These are phyloP conservation scores for Coenobita brevimanus DNA, from an alignment of 1,140 invertebrate genomes.

Conservation along the genomic window DNA sequence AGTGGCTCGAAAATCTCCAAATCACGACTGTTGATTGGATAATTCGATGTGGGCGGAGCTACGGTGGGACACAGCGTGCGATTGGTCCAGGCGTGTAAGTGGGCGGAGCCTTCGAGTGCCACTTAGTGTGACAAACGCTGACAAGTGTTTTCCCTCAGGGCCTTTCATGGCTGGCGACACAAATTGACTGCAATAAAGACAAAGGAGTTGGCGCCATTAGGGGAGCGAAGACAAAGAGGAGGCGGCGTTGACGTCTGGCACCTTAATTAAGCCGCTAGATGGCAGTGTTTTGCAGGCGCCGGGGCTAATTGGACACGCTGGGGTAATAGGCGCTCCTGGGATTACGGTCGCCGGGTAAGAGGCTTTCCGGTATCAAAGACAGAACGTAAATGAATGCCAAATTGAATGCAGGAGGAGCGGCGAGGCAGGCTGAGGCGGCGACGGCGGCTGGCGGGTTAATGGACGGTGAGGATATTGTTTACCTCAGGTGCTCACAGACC, in stretches of 20 bases:
- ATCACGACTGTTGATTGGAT: conserved; percentile 62
- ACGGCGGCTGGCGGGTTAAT: neutral
- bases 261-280: conserved; percentile 66
- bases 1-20: conserved; percentile 50
- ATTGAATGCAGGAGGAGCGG: conserved; percentile 61
- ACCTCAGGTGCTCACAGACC: neutral
- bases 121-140: conserved; percentile 66
- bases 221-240: conserved; percentile 66
- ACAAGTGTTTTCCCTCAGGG: conserved; percentile 66
- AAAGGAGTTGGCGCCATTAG: conserved; percentile 67
- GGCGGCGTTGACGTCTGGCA: conserved; percentile 63
- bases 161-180: conserved; percentile 67
- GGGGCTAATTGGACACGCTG: conserved; percentile 56
- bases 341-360: conserved; percentile 51
- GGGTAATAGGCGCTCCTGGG: conserved; percentile 52
- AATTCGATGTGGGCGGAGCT: conserved; percentile 44
- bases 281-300: conserved; percentile 62
- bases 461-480: neutral
- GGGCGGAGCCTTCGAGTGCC: conserved; percentile 58
- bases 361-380: conserved; percentile 63
- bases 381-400: conserved; percentile 61
- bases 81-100: neutral
- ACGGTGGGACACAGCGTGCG: neutral
- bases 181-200: conserved; percentile 68
- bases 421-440: conserved; percentile 12